These are phyloP conservation scores for Crematogaster levior DNA, from an alignment of 2,888 invertebrate genomes.

Conservation along the genomic window DNA sequence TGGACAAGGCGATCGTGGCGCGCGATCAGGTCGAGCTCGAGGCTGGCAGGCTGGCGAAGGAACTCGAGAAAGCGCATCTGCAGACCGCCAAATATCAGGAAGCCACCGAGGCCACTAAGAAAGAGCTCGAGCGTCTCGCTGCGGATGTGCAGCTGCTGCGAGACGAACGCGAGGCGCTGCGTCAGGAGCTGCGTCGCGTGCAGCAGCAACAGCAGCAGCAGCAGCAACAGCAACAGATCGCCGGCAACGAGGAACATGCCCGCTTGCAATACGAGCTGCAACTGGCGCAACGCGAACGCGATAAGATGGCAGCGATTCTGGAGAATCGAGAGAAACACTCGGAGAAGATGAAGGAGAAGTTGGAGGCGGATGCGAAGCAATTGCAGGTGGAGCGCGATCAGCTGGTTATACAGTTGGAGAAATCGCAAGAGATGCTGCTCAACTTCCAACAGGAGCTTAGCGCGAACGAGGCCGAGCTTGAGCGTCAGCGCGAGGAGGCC, in stretches of 20 bases:
- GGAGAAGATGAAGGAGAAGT: slow-evolving; percentile 93
- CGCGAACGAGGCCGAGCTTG: slow-evolving; percentile 93
- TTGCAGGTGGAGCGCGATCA: slow-evolving; percentile 95
- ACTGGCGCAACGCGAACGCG: slow-evolving; percentile 90
- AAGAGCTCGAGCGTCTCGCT: slow-evolving; percentile 94
- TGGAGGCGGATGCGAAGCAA: slow-evolving; percentile 95
- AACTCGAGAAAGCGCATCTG: slow-evolving; percentile 94
- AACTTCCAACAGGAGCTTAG: slow-evolving; percentile 97
- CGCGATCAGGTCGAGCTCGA: slow-evolving; percentile 95
- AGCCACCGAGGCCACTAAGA: slow-evolving; percentile 92
- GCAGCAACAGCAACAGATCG: slow-evolving; percentile 89
- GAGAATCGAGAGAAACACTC: slow-evolving; percentile 93
- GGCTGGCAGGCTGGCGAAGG: slow-evolving; percentile 93
- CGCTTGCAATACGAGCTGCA: slow-evolving; percentile 92
- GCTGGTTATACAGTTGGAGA: slow-evolving; percentile 95
- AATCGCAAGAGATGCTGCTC: slow-evolving; percentile 96
- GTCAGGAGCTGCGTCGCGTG: slow-evolving; percentile 89
- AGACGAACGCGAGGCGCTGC: slow-evolving; percentile 91
- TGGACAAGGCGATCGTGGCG: slow-evolving; percentile 94
- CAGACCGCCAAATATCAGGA: slow-evolving; percentile 94
- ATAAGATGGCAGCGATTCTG: slow-evolving; percentile 92
- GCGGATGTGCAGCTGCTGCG: slow-evolving; percentile 93
- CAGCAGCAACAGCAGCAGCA: slow-evolving; percentile 88
- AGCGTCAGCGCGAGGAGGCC: slow-evolving; percentile 93
- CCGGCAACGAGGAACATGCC: slow-evolving; percentile 90